Evolutionary conservation across 30 jellyfish, hydroid and myxozoan species (phyloP).

Genomic region (Sanderia malayensis): DNA sequence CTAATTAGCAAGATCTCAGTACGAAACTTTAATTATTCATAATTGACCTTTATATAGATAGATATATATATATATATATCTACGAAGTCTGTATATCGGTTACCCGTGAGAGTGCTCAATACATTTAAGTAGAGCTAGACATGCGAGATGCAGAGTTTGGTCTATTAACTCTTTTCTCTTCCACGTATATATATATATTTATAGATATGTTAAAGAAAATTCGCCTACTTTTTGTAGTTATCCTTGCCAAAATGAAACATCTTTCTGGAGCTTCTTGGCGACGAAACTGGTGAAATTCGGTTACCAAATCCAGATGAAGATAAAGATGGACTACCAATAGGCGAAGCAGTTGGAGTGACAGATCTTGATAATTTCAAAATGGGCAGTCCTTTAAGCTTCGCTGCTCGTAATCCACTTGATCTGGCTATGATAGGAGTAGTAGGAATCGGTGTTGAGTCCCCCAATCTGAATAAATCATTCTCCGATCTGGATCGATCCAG

Average conservation of each 20-base stretch:
- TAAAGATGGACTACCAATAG: slow-evolving; percentile 31
- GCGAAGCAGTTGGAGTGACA: slow-evolving; percentile 42
- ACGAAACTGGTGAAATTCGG: slow-evolving; percentile 25
- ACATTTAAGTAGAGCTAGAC: no score
- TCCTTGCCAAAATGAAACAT: background rate
- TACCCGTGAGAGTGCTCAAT: no score
- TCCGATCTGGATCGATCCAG: slow-evolving; percentile 32
- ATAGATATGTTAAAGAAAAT: no score
- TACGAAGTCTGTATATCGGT: no score
- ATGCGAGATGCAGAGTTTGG: no score
- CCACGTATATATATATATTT: no score
- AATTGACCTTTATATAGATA: no score
- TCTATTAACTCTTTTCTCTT: no score
- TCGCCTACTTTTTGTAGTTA: slow-evolving; percentile 21
- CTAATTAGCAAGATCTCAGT: no score
- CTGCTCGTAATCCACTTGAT: background rate
- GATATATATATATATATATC: no score
- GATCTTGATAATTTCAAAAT: slow-evolving; percentile 42
- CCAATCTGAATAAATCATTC: slow-evolving; percentile 17
- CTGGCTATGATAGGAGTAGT: slow-evolving; percentile 22
- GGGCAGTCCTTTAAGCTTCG: slow-evolving; percentile 53
- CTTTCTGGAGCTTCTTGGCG: slow-evolving; percentile 25
- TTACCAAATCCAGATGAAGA: slow-evolving; percentile 10
- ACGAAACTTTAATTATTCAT: no score
- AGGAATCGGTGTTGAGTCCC: slow-evolving; percentile 18